Conservation (phyloP, 1,140 invertebrate genomes). For the Micrasema longulum region DNA sequence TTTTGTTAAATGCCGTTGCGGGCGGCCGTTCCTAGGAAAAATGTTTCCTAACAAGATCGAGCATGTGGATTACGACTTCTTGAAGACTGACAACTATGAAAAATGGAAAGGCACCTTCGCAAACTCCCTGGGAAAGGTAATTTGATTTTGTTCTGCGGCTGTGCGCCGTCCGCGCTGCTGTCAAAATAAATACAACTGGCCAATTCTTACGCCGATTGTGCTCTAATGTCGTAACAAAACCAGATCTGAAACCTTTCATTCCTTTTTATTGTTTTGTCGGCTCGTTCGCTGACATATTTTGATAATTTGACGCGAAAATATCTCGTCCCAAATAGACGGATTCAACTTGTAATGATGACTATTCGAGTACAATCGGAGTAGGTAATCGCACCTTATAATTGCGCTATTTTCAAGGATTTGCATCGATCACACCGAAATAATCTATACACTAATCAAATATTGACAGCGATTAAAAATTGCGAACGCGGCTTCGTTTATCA, state of each 20-base stretch:
- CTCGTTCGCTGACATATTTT: neutral
- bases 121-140: conserved; percentile 80
- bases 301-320: no score
- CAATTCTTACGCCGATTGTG: no score
- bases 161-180: conserved; percentile 12
- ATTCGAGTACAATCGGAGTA: no score
- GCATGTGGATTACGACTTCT: conserved; percentile 85
- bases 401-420: no score
- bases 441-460: no score
- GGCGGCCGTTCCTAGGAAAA: conserved; percentile 51
- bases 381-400: no score
- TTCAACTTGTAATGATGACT: no score
- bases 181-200: conserved; percentile 24
- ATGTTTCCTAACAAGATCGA: conserved; percentile 70
- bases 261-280: neutral
- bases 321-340: no score
- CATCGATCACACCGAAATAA: no score
- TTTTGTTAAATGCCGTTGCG: conserved; percentile 21
- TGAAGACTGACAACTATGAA: conserved; percentile 85
- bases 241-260: neutral
- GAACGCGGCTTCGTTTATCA: no score
- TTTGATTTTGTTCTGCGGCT: neutral
- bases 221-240: no score
- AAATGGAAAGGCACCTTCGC: conserved; percentile 93
- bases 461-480: no score